These are phyloP conservation scores for Drosophila chauvacae DNA, from an alignment of 1,140 invertebrate species.

Conservation along the genomic window DNA sequence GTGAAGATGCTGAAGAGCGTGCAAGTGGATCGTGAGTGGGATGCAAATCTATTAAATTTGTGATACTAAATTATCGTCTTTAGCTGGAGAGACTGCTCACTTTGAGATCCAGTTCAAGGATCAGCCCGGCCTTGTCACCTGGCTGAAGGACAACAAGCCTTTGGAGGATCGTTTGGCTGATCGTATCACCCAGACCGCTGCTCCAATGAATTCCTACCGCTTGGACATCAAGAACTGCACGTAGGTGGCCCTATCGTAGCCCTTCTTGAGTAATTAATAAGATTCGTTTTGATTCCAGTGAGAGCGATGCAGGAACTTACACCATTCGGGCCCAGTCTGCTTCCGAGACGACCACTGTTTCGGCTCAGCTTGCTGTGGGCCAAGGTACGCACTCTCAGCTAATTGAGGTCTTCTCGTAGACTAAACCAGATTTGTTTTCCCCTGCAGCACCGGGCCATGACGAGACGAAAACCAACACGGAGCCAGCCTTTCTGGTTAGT, in stretches of 20 bases:
- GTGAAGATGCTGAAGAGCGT: slow-evolving; percentile 90
- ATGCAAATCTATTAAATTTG: background rate
- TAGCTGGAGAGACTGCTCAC: slow-evolving; percentile 93
- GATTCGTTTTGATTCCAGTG: slow-evolving; percentile 75
- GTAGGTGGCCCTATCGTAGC: slow-evolving; percentile 17
- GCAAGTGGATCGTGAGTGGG: slow-evolving; percentile 91
- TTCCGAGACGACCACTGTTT: slow-evolving; percentile 92
- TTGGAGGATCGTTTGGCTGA: slow-evolving; percentile 91
- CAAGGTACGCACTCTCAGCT: slow-evolving; percentile 87
- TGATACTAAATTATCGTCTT: accelerated
- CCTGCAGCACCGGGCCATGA: slow-evolving; percentile 85
- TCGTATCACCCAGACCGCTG: slow-evolving; percentile 87
- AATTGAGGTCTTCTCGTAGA: too few species aligned
- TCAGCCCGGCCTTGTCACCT: slow-evolving; percentile 88
- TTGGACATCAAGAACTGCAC: slow-evolving; percentile 92
- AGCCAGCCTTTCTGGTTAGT: slow-evolving; percentile 92
- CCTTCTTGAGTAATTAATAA: background rate
- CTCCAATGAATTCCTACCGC: slow-evolving; percentile 86
- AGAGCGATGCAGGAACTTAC: slow-evolving; percentile 95
- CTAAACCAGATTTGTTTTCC: background rate
- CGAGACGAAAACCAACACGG: slow-evolving; percentile 89
- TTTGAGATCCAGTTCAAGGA: slow-evolving; percentile 92
- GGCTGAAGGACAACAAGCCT: slow-evolving; percentile 95
- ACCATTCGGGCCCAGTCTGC: slow-evolving; percentile 94
- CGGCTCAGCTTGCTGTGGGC: slow-evolving; percentile 93